Percentiles rank a stretch among this genome's conserved stretches.
These are phyloP conservation scores for Grammomys dolichurus DNA, from an alignment of 2,113 vertebrate genomes.

Conservation along the genomic window DNA sequence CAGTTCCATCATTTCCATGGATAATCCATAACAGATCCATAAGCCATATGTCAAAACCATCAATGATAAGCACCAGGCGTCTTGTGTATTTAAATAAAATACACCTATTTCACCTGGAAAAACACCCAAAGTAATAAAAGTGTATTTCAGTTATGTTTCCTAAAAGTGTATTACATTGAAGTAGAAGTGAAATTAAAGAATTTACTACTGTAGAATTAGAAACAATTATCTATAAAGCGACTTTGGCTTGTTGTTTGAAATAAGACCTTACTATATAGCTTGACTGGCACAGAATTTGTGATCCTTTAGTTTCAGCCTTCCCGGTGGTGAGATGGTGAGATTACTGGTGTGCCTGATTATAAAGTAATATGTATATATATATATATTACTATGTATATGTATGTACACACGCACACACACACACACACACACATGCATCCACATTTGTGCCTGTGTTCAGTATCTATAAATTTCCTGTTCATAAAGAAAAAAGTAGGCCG, in stretches of 20 bases:
- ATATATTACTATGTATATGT: no score
- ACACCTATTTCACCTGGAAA: neutral
- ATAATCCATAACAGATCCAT: neutral
- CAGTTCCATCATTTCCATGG: neutral
- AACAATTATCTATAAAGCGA: neutral
- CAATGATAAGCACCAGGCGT: neutral
- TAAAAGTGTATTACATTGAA: neutral
- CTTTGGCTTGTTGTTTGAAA: neutral
- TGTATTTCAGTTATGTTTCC: neutral
- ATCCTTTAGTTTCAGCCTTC: neutral
- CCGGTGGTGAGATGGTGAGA: no score
- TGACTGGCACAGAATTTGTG: neutral
- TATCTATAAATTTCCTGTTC: no score
- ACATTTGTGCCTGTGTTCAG: no score
- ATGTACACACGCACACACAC: no score
- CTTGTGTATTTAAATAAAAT: neutral
- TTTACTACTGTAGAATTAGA: neutral
- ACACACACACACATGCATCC: fast-evolving
- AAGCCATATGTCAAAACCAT: neutral
- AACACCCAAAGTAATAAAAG: neutral
- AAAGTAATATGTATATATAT: no score
- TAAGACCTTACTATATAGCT: neutral
- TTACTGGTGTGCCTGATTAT: no score
- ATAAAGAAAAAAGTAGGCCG: no score
- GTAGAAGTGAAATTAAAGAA: neutral